A percentile compares a stretch with the other conserved stretches of the same genome.
Evolutionary conservation across 2,113 vertebrate genomes (phyloP).

Genomic region (Chaetura pelagica): DNA sequence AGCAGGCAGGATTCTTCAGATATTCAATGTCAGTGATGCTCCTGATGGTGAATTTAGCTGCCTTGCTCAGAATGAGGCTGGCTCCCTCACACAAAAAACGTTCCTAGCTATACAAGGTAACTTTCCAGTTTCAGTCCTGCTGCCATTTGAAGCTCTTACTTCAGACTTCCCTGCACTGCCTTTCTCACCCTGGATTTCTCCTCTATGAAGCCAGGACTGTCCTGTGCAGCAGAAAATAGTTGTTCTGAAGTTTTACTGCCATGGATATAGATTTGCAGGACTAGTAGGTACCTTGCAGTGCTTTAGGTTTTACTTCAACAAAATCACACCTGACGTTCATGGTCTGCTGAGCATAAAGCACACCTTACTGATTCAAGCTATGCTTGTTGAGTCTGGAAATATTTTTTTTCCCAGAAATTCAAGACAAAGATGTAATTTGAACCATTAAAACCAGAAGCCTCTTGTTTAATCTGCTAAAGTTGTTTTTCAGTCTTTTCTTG

Average conservation of each 20-base stretch:
- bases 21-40: conserved; percentile 72
- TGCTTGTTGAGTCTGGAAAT: neutral
- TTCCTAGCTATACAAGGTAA: conserved; percentile 78
- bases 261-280: neutral
- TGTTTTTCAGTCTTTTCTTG: neutral
- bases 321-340: neutral
- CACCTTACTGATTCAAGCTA: neutral
- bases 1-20: conserved; percentile 74
- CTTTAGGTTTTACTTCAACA: neutral
- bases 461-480: neutral
- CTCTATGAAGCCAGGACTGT: neutral
- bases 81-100: conserved; percentile 65
- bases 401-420: neutral
- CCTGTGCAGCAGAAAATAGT: neutral
- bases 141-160: neutral
- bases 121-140: neutral
- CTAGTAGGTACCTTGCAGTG: neutral
- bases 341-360: neutral
- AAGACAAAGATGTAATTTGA: neutral
- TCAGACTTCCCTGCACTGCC: neutral
- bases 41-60: conserved; percentile 79
- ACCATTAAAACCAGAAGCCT: neutral
- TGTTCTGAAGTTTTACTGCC: neutral
- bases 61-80: conserved; percentile 81
- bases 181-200: neutral